Base-by-base conservation (phyloP, 1,140 invertebrate species). In the Subanguina moxae region DNA sequence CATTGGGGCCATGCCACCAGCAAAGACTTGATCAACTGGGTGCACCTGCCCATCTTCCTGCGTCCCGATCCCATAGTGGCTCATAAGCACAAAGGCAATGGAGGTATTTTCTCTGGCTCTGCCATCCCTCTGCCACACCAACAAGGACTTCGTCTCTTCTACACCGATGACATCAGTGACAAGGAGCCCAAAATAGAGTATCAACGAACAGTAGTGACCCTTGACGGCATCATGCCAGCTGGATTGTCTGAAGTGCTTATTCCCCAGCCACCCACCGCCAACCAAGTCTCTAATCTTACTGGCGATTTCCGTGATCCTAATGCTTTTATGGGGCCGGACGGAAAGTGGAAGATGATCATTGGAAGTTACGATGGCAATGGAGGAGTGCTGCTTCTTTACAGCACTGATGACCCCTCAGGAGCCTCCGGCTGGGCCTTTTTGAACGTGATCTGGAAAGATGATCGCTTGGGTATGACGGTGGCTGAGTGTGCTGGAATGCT, bases 1-100 rank as follows among this genome's bases (percentile, higher is more conserved):
- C 61, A 68, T 30, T 68, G 66, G 66, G 66, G 66, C 5, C 66
- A 68, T 32, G 66, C 66, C 9, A 58, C 52, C 15, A 68, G 66
- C 23, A 32, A 30, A 27, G 66, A 68, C 23, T 15, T 68, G 21
- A 11, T 68, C 42, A 68, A 68, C 62, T 68, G 66, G 66, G 61
- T 68, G 11, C 66, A 68, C 28, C 42, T 61, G 30, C 66, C 66
- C 19, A 27, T 68, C 28, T 68, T 68, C 62, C 42, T 68, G 27
- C 27, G 58, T 13, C 66, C 66, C n/a, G 59, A 68, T 23, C 61
- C 58, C 28, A 28, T 32, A 59, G 32, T 67, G n/a, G 21, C 38
- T 11, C 21, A 64, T 15, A 45, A 64, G 13, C 30, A 52, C n/a
- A 42, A 30, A 15, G 38, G 42, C 19, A 25, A 21, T n/a, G 66